These are phyloP conservation scores for Fregetta grallaria DNA, from an alignment of 2,113 vertebrate genomes.

Conservation along the genomic window DNA sequence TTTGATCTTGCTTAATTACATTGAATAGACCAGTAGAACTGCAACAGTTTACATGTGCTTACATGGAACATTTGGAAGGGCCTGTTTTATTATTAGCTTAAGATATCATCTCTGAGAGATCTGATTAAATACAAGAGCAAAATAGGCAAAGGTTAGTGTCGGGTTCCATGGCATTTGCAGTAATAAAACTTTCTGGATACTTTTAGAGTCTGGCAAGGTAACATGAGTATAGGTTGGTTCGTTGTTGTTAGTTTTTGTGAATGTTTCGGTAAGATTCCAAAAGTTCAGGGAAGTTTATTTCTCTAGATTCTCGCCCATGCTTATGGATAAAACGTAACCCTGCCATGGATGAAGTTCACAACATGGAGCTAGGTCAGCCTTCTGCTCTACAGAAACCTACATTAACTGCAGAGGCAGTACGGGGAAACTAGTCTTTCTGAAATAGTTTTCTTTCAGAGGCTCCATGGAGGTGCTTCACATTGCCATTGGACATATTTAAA, in stretches of 20 bases:
- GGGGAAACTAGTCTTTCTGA: background rate
- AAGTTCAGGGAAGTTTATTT: background rate
- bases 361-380: background rate
- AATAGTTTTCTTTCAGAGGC: background rate
- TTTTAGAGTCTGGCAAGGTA: background rate
- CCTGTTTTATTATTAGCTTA: background rate
- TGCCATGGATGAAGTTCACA: background rate
- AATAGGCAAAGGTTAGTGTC: background rate
- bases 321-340: background rate
- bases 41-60: background rate
- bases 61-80: background rate
- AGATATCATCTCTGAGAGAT: background rate
- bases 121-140: background rate
- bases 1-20: too few species aligned
- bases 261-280: background rate
- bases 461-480: background rate
- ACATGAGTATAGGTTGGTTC: background rate
- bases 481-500: background rate
- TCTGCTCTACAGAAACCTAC: background rate
- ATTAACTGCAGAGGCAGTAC: background rate
- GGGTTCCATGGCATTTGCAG: background rate
- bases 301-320: background rate
- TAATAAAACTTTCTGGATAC: background rate
- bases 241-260: background rate
- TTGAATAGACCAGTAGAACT: background rate